A percentile compares a stretch with the other conserved stretches of the same genome.
Evolutionary conservation across 1,140 invertebrate genomes (phyloP).

Genomic region (Telenomus remus): DNA sequence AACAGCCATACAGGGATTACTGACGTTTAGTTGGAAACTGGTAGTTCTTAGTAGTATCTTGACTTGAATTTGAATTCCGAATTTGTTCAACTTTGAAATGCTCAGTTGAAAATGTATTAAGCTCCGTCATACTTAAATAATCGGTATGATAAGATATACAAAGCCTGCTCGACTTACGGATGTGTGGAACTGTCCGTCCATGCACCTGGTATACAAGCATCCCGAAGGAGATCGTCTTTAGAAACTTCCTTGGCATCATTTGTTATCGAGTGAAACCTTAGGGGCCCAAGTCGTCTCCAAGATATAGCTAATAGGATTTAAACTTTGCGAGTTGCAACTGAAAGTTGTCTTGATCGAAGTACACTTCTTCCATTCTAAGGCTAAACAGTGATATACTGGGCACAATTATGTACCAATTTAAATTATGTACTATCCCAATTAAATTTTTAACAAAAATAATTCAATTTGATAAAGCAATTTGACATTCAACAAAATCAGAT

Average conservation of each 20-base stretch:
- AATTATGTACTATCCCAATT: too few species aligned
- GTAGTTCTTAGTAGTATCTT: too few species aligned
- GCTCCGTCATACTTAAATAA: conserved; percentile 10
- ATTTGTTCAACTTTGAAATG: neutral
- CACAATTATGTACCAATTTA: neutral
- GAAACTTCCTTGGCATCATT: conserved; percentile 57
- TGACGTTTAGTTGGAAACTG: too few species aligned
- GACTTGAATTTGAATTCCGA: too few species aligned
- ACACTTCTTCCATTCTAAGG: conserved; percentile 40
- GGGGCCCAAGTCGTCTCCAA: conserved; percentile 38
- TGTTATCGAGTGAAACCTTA: conserved; percentile 53
- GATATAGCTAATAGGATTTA: conserved; percentile 59
- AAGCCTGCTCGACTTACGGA: neutral
- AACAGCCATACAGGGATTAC: too few species aligned
- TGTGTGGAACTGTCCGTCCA: conserved; percentile 23
- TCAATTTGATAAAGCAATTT: too few species aligned
- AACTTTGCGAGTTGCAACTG: conserved; percentile 45
- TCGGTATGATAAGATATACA: conserved; percentile 24
- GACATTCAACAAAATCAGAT: too few species aligned
- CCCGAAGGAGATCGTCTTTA: conserved; percentile 56
- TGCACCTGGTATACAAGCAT: conserved; percentile 50
- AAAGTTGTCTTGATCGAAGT: conserved; percentile 47
- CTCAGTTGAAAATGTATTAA: conserved; percentile 15
- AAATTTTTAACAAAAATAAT: too few species aligned
- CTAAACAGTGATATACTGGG: conserved; percentile 29